Conservation (phyloP, 2,888 invertebrate genomes). For the Volucella zonaria region DNA sequence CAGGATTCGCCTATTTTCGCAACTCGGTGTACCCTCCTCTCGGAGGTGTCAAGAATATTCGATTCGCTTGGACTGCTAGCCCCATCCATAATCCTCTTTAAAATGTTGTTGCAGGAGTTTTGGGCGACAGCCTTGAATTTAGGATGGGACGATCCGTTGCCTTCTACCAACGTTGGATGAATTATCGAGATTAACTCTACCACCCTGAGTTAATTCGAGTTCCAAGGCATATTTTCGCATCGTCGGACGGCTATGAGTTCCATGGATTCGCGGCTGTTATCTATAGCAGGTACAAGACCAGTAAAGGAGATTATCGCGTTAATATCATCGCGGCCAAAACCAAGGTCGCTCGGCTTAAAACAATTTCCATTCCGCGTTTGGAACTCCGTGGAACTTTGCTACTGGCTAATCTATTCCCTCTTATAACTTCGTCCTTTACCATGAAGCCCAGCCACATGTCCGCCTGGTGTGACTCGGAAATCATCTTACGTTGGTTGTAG, state of each 20-base stretch:
- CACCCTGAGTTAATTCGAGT: background rate
- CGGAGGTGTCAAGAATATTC: background rate
- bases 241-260: background rate
- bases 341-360: constrained; percentile 2
- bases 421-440: too few species aligned
- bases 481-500: too few species aligned
- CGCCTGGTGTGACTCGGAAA: too few species aligned
- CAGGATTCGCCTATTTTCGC: background rate
- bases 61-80: background rate
- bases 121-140: background rate
- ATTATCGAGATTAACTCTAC: constrained; percentile 1
- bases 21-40: background rate
- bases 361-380: background rate
- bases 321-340: background rate
- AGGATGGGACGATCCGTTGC: background rate
- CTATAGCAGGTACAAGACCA: background rate
- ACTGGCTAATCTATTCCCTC: too few species aligned
- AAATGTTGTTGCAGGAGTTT: background rate
- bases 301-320: too few species aligned
- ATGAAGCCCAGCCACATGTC: too few species aligned
- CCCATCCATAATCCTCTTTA: background rate
- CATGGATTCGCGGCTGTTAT: constrained; percentile 14
- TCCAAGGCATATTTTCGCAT: too few species aligned
- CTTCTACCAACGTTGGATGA: background rate
- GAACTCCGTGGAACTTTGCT: background rate